phyloP scores from a whole-genome alignment of 2,888 invertebrate species.

The Xestobium rufovillosum region DNA sequence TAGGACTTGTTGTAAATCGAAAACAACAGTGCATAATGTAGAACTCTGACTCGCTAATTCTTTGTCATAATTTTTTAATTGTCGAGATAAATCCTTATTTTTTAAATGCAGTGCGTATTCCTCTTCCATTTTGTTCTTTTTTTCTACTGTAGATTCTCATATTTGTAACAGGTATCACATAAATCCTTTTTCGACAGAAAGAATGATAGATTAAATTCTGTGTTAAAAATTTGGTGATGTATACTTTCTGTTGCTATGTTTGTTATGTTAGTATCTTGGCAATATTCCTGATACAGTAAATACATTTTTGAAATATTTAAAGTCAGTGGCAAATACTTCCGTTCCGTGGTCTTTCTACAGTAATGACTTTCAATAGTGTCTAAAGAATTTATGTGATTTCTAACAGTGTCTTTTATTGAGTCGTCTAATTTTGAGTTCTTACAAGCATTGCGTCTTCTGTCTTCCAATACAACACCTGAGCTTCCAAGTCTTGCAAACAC shows the following conservation, averaged over 20 bases:
- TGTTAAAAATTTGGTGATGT: constrained; percentile 23
- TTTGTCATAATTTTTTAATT: constrained; percentile 5
- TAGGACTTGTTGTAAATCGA: too few relatives aligned
- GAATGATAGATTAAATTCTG: constrained; percentile 27
- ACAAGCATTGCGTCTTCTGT: constrained; percentile 17
- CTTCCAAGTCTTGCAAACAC: too few relatives aligned
- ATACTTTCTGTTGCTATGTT: constrained; percentile 14
- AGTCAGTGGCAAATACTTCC: constrained; percentile 11
- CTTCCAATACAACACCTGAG: constrained; percentile 12
- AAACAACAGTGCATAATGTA: constrained; percentile 10
- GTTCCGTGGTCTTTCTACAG: constrained; percentile 15
- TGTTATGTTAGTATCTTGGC: constrained; percentile 13
- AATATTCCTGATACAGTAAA: constrained; percentile 16
- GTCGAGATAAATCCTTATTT: constrained; percentile 6
- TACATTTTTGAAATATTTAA: constrained; percentile 20
- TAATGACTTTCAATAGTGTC: constrained; percentile 21
- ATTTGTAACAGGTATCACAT: constrained; percentile 17
- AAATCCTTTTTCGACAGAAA: constrained; percentile 25
- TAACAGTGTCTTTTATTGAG: constrained; percentile 17
- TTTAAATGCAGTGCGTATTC: constrained; percentile 1
- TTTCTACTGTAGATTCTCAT: constrained; percentile 11
- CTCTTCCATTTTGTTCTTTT: constrained; percentile 6
- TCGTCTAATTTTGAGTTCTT: constrained; percentile 20
- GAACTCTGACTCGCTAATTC: constrained; percentile 5
- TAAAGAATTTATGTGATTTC: constrained; percentile 20